Base-by-base conservation (phyloP, 2,113 vertebrate genomes). In the Ameiurus melas region DNA sequence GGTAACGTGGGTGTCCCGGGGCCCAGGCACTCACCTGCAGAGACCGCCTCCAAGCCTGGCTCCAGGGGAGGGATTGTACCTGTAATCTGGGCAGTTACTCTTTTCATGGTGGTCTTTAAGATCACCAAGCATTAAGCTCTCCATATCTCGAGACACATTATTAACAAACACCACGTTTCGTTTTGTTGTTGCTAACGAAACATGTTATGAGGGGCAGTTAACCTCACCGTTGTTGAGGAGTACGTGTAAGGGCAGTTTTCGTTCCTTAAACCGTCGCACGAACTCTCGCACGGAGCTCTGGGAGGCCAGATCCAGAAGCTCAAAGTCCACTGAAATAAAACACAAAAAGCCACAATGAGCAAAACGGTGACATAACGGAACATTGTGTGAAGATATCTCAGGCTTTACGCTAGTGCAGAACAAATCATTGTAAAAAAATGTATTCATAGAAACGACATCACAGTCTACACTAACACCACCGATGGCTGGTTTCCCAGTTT, bases 201-300 rank as follows among this genome's bases (percentile, higher is more conserved):
- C 43, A 27, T 55, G 53, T 5, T 55, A n/a, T 51, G 68, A 14
- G n/a, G 4, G 17, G 66, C 2, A 22, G 8, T 33, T 16, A 17
- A 80, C 95, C 96, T 96, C 92, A 99, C 98, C 98, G 86, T 98
- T 98, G 91, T 98, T 98, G 89, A 98, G 93, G 90, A 99, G 93
- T 27, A 97, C 91, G 86, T 98, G 96, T 2, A 99, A 96, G 0
- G 94, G 95, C 25, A 96, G 93, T 14, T 92, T 90, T 93, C 93
- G 95, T 85, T 91, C 89, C 93, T 93, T 95, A 95, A 98, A 98
- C 39, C 30, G 89, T 86, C 91, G 91, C n/a, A 96, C 96, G 85
- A 97, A 98, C 9, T 94, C 91, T 85, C 91, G 93, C 90, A 98
- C 89, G 47, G 97, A 98, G 79, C 90, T 94, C 95, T 97, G 90